Percentiles rank a stretch among this genome's conserved stretches.
phyloP scores from a whole-genome alignment of 2,113 vertebrate genomes.

The Recurvirostra avosetta region DNA sequence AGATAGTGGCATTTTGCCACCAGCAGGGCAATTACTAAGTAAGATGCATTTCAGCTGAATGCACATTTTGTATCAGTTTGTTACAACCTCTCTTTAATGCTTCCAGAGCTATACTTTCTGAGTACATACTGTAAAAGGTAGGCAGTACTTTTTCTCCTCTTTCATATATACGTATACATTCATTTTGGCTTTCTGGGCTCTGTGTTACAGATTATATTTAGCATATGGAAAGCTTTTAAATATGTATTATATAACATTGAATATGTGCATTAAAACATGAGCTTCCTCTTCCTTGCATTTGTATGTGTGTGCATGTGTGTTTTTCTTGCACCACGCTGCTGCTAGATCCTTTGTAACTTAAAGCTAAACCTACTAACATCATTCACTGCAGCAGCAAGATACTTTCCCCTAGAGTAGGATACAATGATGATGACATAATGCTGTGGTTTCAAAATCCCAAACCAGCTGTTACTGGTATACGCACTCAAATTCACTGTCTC shows the following conservation, averaged over 20 bases:
- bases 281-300: neutral
- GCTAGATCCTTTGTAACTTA: neutral
- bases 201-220: neutral
- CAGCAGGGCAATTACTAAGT: neutral
- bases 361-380: constrained; percentile 8
- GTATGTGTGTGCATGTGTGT: neutral
- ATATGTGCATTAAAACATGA: neutral
- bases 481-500: constrained; percentile 24
- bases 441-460: constrained; percentile 51
- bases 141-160: neutral
- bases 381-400: constrained; percentile 11
- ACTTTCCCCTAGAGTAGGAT: neutral
- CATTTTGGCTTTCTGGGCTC: neutral
- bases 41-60: neutral
- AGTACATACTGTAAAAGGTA: neutral
- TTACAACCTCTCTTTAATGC: neutral
- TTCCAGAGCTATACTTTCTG: neutral
- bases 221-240: neutral
- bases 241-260: neutral
- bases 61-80: neutral
- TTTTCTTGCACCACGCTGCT: neutral
- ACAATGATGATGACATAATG: constrained; percentile 31
- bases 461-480: constrained; percentile 43
- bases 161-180: neutral
- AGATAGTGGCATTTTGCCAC: neutral